Percentiles rank a stretch among this genome's conserved stretches.
phyloP scores from a whole-genome alignment of 2,797 vertebrate genomes.

The Streptopelia turtur region DNA sequence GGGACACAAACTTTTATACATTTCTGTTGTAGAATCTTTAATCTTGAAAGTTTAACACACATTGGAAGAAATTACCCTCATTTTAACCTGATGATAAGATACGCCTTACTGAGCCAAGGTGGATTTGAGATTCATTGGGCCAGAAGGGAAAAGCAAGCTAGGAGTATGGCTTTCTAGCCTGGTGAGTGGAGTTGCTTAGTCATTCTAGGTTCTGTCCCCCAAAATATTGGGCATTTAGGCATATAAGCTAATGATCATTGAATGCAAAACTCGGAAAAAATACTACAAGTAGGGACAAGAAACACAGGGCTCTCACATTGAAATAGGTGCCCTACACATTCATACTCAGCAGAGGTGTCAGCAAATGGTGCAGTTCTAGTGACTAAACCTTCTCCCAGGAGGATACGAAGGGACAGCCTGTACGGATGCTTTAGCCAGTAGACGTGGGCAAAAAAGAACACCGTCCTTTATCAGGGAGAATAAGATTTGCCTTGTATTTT shows the following conservation, averaged over 20 bases:
- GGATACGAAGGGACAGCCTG: background rate
- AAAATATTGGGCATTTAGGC: background rate
- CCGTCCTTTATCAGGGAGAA: background rate
- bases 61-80: background rate
- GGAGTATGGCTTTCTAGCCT: background rate
- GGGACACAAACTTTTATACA: background rate
- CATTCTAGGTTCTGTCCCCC: background rate
- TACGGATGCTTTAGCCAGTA: background rate
- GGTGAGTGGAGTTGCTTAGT: background rate
- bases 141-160: background rate
- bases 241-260: background rate
- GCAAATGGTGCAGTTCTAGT: background rate
- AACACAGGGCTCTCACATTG: background rate
- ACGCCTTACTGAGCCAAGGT: background rate
- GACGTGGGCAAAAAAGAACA: fast-evolving
- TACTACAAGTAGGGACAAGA: background rate
- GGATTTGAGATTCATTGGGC: background rate
- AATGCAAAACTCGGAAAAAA: background rate
- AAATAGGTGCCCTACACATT: background rate
- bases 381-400: background rate
- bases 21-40: background rate
- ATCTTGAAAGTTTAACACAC: background rate
- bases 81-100: background rate
- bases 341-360: background rate
- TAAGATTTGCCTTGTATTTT: background rate